phyloP scores from a whole-genome alignment of 2,888 invertebrate genomes.

The Drosophila maculinotata region DNA sequence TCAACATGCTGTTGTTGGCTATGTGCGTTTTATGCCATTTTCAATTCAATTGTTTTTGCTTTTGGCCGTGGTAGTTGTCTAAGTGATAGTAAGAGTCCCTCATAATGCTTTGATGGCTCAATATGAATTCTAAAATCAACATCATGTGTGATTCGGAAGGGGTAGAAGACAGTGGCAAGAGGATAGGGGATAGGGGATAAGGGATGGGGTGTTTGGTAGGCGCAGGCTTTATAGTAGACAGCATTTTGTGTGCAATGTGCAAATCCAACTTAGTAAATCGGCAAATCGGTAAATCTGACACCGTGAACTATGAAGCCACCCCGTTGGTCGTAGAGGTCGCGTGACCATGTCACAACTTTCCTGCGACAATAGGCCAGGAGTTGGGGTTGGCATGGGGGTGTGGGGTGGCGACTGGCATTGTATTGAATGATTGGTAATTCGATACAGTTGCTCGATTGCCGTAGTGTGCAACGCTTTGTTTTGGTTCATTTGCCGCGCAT shows the following conservation, averaged over 20 bases:
- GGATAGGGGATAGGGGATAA: neutral
- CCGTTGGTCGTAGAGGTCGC: conserved; percentile 44
- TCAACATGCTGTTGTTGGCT: conserved; percentile 67
- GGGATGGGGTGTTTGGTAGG: neutral
- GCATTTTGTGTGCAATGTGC: conserved; percentile 32
- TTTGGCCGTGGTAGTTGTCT: conserved; percentile 30
- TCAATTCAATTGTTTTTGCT: conserved; percentile 73
- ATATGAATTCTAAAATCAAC: conserved; percentile 60
- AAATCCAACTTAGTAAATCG: conserved; percentile 39
- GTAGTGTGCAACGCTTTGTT: conserved; percentile 48
- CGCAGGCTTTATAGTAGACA: conserved; percentile 2
- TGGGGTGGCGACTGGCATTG: conserved; percentile 39
- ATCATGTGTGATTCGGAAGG: conserved; percentile 12
- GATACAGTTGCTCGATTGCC: conserved; percentile 77
- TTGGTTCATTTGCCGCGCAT: conserved; percentile 80
- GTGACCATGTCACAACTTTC: conserved; percentile 69
- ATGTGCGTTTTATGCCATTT: conserved; percentile 53
- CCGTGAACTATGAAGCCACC: conserved; percentile 55
- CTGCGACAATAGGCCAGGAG: conserved; percentile 24
- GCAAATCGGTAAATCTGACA: conserved; percentile 54
- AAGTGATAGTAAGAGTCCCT: conserved; percentile 68
- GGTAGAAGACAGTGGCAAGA: too few relatives aligned
- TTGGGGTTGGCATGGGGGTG: conserved; percentile 1
- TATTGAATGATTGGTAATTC: conserved; percentile 81
- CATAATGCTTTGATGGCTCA: conserved; percentile 68